These are phyloP conservation scores for Pegoplata infirma DNA, from an alignment of 2,888 invertebrate species.

Conservation along the genomic window DNA sequence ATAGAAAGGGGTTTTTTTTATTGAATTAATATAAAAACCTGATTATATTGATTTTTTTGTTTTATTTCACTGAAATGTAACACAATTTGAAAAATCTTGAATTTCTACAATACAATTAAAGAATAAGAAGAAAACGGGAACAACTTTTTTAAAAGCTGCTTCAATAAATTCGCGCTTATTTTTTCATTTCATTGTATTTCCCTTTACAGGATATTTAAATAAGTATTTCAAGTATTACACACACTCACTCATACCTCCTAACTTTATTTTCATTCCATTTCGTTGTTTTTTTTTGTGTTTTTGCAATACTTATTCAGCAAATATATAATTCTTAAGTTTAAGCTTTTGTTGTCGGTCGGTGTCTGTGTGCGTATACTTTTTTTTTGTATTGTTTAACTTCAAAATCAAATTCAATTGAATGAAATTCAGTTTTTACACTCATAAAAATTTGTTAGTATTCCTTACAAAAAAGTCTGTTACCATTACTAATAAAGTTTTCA, in stretches of 20 bases:
- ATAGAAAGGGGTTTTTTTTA: slow-evolving; percentile 8
- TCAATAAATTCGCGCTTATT: slow-evolving; percentile 28
- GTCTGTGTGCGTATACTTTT: slow-evolving; percentile 15
- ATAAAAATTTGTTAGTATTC: too few relatives aligned
- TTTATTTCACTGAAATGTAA: slow-evolving; percentile 45
- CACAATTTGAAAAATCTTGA: slow-evolving; percentile 30
- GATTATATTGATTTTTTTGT: slow-evolving; percentile 62
- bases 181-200: slow-evolving; percentile 12
- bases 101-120: slow-evolving; percentile 2
- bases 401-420: slow-evolving; percentile 54
- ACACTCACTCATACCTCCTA: background rate
- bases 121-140: background rate
- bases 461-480: too few relatives aligned
- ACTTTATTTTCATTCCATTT: slow-evolving; percentile 24
- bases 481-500: too few relatives aligned
- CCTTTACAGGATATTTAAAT: slow-evolving; percentile 32
- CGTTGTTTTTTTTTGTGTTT: slow-evolving; percentile 22
- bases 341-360: slow-evolving; percentile 37
- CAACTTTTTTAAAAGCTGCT: background rate
- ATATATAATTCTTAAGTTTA: slow-evolving; percentile 46
- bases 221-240: slow-evolving; percentile 26
- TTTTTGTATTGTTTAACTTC: slow-evolving; percentile 47
- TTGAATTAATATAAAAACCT: background rate
- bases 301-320: slow-evolving; percentile 21
- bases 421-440: slow-evolving; percentile 55